A percentile compares a stretch with the other conserved stretches of the same genome.
phyloP scores from a whole-genome alignment of 1,140 invertebrate genomes.

The Holotrichia oblita region DNA sequence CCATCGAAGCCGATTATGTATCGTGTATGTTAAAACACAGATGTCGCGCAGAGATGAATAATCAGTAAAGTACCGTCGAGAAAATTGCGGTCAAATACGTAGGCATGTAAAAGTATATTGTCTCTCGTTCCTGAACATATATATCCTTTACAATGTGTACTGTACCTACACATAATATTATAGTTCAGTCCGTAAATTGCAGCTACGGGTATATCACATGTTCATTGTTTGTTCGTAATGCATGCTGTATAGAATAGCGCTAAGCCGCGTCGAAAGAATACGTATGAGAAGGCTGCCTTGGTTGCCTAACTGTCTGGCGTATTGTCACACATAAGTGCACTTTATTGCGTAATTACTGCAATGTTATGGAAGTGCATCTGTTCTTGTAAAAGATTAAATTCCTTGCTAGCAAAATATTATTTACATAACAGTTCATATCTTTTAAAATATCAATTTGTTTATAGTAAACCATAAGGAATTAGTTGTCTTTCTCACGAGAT shows the following conservation, averaged over 20 bases:
- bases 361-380: too few species aligned
- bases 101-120: not conserved
- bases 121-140: not conserved
- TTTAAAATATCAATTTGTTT: too few species aligned
- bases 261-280: not conserved
- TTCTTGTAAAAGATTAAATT: too few species aligned
- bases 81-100: conserved; percentile 1
- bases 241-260: too few species aligned
- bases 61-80: not conserved
- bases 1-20: not conserved
- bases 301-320: conserved; percentile 7
- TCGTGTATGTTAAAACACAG: not conserved
- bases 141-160: not conserved
- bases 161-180: not conserved
- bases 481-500: too few species aligned
- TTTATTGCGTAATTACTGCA: not conserved
- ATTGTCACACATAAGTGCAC: not conserved
- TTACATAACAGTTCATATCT: too few species aligned
- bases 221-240: too few species aligned
- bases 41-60: not conserved
- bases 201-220: not conserved
- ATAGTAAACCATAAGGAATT: too few species aligned
- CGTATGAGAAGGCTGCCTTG: not conserved
- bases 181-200: not conserved
- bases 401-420: too few species aligned